phyloP scores from a whole-genome alignment of 2,888 invertebrate species.

The Corythucha ciliata region DNA sequence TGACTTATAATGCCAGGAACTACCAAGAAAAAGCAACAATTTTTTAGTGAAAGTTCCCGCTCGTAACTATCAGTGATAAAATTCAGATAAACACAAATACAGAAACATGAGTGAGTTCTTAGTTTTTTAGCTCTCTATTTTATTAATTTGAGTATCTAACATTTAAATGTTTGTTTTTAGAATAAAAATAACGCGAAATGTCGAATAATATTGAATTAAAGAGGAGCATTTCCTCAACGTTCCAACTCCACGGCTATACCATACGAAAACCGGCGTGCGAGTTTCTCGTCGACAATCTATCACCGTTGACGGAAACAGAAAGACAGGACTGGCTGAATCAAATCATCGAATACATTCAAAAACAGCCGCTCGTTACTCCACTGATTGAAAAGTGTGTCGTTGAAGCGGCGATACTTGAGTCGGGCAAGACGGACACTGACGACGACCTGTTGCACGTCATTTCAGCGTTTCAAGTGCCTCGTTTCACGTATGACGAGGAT shows the following conservation, averaged over 20 bases:
- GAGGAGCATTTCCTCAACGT: slow-evolving; percentile 41
- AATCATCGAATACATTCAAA: slow-evolving; percentile 66
- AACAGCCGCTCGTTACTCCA: slow-evolving; percentile 60
- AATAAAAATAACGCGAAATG: too few relatives aligned
- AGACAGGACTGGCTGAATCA: slow-evolving; percentile 63
- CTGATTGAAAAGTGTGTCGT: slow-evolving; percentile 64
- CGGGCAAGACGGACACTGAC: slow-evolving; percentile 52
- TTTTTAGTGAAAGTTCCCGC: too few relatives aligned
- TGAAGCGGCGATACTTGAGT: slow-evolving; percentile 54
- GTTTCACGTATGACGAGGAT: slow-evolving; percentile 62
- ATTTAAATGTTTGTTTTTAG: too few relatives aligned
- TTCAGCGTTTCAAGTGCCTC: slow-evolving; percentile 71
- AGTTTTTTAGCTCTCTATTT: too few relatives aligned
- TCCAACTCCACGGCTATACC: slow-evolving; percentile 66
- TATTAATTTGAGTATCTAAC: too few relatives aligned
- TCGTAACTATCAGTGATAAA: too few relatives aligned
- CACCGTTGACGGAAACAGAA: slow-evolving; percentile 49
- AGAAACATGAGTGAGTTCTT: too few relatives aligned
- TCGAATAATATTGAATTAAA: slow-evolving; percentile 20
- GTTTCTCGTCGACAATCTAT: slow-evolving; percentile 61
- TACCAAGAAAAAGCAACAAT: too few relatives aligned
- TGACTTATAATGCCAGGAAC: too few relatives aligned
- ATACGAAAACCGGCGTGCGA: slow-evolving; percentile 63
- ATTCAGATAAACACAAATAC: too few relatives aligned
- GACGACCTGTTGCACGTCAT: slow-evolving; percentile 71